Conservation (phyloP, 1,140 invertebrate genomes). For the Pseudomyrmex gracilis region DNA sequence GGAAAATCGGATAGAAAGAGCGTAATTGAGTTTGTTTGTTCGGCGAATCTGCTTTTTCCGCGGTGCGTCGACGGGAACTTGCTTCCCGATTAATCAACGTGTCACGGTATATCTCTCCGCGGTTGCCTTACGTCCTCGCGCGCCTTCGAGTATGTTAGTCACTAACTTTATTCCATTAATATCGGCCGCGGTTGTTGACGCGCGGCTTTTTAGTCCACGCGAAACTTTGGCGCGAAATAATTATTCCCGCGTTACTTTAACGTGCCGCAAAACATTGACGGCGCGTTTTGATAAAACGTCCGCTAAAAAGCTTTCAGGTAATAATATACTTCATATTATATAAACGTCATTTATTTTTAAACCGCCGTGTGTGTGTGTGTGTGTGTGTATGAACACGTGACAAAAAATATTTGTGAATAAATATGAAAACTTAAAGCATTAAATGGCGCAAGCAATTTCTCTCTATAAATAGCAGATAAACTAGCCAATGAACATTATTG, state of each 20-base stretch:
- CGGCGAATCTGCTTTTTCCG: conserved; percentile 43
- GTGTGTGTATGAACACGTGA: too few relatives aligned
- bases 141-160: conserved; percentile 31
- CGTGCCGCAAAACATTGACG: conserved; percentile 36
- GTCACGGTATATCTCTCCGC: conserved; percentile 50
- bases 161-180: conserved; percentile 61
- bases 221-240: conserved; percentile 50
- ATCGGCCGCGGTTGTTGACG: conserved; percentile 54
- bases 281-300: neutral
- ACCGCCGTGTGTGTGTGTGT: too few relatives aligned
- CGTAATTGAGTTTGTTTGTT: conserved; percentile 56
- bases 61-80: conserved; percentile 54
- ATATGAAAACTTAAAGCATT: neutral
- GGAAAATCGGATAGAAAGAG: conserved; percentile 38
- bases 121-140: conserved; percentile 52
- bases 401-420: neutral
- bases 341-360: neutral
- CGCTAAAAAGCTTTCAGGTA: neutral
- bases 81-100: conserved; percentile 57
- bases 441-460: neutral
- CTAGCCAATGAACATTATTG: too few relatives aligned
- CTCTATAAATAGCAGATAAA: too few relatives aligned
- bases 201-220: conserved; percentile 49
- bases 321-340: neutral
- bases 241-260: conserved; percentile 44